A percentile compares a stretch with the other conserved stretches of the same genome.
phyloP scores from a whole-genome alignment of 2,888 invertebrate genomes.

The Trichacis sp. region DNA sequence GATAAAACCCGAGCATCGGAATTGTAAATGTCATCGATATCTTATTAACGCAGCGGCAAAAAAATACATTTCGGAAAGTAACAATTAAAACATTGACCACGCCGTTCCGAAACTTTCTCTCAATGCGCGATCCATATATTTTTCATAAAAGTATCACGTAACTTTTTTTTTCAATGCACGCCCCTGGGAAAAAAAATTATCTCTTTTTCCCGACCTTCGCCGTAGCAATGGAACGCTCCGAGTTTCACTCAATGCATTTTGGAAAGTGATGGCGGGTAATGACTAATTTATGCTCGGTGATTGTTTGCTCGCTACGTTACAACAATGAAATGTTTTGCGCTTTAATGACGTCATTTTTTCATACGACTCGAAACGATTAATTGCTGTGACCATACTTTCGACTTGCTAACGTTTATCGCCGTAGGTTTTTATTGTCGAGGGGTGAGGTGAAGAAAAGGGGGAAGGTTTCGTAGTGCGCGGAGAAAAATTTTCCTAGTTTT shows the following conservation, averaged over 20 bases:
- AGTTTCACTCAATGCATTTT: constrained; percentile 2
- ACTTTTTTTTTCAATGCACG: not conserved
- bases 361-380: too few relatives aligned
- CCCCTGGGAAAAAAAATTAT: constrained; percentile 1
- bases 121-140: not conserved
- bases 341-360: too few relatives aligned
- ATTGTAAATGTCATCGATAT: not conserved
- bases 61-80: not conserved
- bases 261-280: not conserved
- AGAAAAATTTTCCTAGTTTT: too few relatives aligned
- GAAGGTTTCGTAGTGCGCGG: too few relatives aligned
- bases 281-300: too few relatives aligned
- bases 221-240: not conserved
- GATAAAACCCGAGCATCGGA: not conserved
- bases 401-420: too few relatives aligned
- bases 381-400: too few relatives aligned
- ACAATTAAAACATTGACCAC: not conserved
- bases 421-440: too few relatives aligned
- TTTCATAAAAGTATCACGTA: not conserved
- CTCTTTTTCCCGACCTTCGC: not conserved
- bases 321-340: too few relatives aligned
- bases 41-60: not conserved
- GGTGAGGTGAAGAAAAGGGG: too few relatives aligned
- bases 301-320: too few relatives aligned
- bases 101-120: not conserved